Base-by-base conservation (phyloP, 2,888 invertebrate genomes). In the Pecten maximus region DNA sequence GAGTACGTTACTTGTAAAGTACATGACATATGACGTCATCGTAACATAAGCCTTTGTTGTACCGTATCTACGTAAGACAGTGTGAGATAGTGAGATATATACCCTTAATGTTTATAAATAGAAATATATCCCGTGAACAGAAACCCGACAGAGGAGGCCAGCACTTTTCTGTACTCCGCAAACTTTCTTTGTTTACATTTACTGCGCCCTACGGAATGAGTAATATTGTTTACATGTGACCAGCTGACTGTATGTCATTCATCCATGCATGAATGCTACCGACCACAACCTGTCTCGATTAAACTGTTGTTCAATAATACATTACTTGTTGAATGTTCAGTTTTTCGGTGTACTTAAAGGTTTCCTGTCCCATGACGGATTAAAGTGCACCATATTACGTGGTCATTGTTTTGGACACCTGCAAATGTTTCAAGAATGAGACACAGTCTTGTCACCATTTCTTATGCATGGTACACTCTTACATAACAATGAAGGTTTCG, bases 171-270 rank as follows among this genome's bases (percentile, higher is more conserved):
- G 74, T 74, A 74, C 74, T 74, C 35, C 28, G 23, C 74, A 0
- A 74, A 74, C 74, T 74, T 2, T 74, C 74, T 74, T 74, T 74
- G 74, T 74, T 74, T 35, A 74, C 35, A 35, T 74, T 10, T 44
- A 74, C 10, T 35, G 74, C 54, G 74, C 74, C 23, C 10, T 74
- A 35, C 50, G 15, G 28, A 74, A 28, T 28, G 74, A 74, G 74
- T 74, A 54, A 19, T 0, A 19, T 10, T 74, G 74, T 74, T 28
- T 74, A 74, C 74, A 74, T 19, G 12, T 74, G 74, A 74, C 35
- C 74, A 74, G 74, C 74, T 74, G 74, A 74, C 28, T 28, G 74
- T 35, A 15, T 74, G 74, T 74, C 74, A 35, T 74, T 35, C 74
- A 28, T 74, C 35, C 35, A 74, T 16, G 74, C 74, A 28, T 74